Evolutionary conservation across 2,888 invertebrate genomes (phyloP).

Genomic region (Lacanobia wlatinum): DNA sequence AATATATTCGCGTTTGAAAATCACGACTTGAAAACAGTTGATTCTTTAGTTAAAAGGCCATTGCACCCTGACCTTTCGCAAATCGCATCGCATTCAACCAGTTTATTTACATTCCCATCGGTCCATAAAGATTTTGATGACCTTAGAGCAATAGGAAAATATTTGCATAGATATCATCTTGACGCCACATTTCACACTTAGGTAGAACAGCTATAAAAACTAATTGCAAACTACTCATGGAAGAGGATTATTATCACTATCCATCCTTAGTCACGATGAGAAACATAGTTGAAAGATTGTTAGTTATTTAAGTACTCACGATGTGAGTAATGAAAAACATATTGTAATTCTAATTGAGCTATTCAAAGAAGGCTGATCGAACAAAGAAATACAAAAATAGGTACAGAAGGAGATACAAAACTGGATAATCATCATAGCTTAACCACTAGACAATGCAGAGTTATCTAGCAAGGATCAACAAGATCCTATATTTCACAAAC

Average conservation of each 20-base stretch:
- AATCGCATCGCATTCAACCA: conserved; percentile 1
- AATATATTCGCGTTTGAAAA: neutral
- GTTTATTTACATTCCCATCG: conserved; percentile 54
- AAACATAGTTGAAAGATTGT: neutral
- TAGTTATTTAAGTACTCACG: too few relatives aligned
- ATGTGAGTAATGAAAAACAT: too few relatives aligned
- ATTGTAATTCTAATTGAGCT: too few relatives aligned
- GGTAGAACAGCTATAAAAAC: neutral
- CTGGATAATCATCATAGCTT: neutral
- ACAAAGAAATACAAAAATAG: too few relatives aligned
- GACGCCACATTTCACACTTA: conserved; percentile 1
- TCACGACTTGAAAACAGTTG: neutral
- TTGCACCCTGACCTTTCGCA: conserved; percentile 44
- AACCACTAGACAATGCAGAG: neutral
- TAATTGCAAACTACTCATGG: neutral
- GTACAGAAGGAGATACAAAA: neutral
- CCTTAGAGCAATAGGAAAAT: conserved; percentile 6
- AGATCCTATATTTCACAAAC: neutral
- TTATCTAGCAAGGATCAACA: neutral
- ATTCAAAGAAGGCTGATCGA: neutral
- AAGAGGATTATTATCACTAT: neutral
- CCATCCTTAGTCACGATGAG: neutral
- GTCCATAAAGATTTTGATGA: conserved; percentile 40
- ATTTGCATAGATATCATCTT: conserved; percentile 46
- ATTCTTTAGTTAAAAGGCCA: conserved; percentile 33